A percentile compares a stretch with the other conserved stretches of the same genome.
These are phyloP conservation scores for Andrena cerasifolii DNA, from an alignment of 1,140 invertebrate species.

Conservation along the genomic window DNA sequence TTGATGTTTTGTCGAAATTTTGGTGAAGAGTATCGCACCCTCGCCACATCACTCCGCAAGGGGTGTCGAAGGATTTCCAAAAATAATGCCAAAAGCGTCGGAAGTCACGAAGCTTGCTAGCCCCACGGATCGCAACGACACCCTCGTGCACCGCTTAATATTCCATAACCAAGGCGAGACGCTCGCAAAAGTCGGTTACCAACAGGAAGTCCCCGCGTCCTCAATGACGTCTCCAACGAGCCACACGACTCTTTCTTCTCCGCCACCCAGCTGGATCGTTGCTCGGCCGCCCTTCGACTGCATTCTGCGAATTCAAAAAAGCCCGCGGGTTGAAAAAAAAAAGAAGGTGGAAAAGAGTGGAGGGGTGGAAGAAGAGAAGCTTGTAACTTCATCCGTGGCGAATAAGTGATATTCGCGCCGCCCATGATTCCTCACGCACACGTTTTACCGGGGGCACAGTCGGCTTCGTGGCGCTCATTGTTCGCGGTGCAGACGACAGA, in stretches of 20 bases:
- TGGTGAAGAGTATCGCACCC: conserved; percentile 6
- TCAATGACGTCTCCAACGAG: neutral
- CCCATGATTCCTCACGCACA: conserved; percentile 37
- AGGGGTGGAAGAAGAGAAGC: neutral
- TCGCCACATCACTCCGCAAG: conserved; percentile 30
- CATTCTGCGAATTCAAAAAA: conserved; percentile 5
- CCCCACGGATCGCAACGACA: neutral
- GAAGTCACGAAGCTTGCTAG: neutral
- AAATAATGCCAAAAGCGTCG: conserved; percentile 47
- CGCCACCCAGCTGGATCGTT: conserved; percentile 11
- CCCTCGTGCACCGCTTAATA: neutral
- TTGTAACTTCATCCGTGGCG: conserved; percentile 55
- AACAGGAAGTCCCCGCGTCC: conserved; percentile 29
- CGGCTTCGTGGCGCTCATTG: conserved; percentile 32
- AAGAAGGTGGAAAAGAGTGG: neutral
- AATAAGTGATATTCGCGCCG: conserved; percentile 42
- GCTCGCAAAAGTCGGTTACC: conserved; percentile 5
- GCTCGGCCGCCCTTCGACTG: neutral
- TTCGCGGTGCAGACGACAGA: conserved; percentile 27
- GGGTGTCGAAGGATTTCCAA: conserved; percentile 39
- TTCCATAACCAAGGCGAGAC: neutral
- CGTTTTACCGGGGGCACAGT: conserved; percentile 25
- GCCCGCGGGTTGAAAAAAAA: neutral
- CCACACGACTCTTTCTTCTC: neutral
- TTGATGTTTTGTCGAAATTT: conserved; percentile 65